phyloP scores from a whole-genome alignment of 2,888 invertebrate species.

The Selenia dentaria region DNA sequence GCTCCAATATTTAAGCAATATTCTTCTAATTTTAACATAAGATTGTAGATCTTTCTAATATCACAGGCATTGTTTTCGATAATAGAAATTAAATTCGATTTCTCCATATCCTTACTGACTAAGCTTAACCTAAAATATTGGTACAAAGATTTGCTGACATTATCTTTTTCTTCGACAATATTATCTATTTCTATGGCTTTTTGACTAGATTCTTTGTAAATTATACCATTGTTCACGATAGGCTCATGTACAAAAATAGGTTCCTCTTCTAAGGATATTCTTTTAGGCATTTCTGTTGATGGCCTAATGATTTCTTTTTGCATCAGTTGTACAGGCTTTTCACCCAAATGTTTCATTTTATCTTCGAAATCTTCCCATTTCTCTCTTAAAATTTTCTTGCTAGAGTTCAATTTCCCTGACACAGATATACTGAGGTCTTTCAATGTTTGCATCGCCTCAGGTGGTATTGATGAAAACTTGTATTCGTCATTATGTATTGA shows the following conservation, averaged over 20 bases:
- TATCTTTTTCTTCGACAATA: slow-evolving; percentile 57
- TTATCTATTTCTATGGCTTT: slow-evolving; percentile 66
- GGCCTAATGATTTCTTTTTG: slow-evolving; percentile 22
- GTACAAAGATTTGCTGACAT: slow-evolving; percentile 67
- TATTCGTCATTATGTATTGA: slow-evolving; percentile 55
- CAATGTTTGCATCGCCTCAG: slow-evolving; percentile 77
- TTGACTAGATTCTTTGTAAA: slow-evolving; percentile 78
- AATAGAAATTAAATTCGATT: slow-evolving; percentile 70
- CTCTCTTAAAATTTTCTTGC: slow-evolving; percentile 81
- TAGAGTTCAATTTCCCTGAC: slow-evolving; percentile 78
- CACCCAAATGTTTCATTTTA: slow-evolving; percentile 73
- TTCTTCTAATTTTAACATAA: slow-evolving; percentile 68
- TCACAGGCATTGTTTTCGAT: slow-evolving; percentile 74
- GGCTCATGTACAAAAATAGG: slow-evolving; percentile 37
- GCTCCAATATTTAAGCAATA: slow-evolving; percentile 71
- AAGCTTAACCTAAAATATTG: slow-evolving; percentile 75
- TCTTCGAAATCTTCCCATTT: slow-evolving; percentile 82
- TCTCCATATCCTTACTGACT: slow-evolving; percentile 66
- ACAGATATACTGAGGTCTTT: slow-evolving; percentile 78
- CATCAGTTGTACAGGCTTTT: slow-evolving; percentile 48
- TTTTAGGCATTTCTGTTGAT: slow-evolving; percentile 27
- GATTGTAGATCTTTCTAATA: slow-evolving; percentile 69
- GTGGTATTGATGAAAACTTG: slow-evolving; percentile 61
- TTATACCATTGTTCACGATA: slow-evolving; percentile 58
- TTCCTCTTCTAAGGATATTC: slow-evolving; percentile 44